Evolutionary conservation across 2,113 vertebrate species (phyloP).

Genomic region (Psittacara wagleri): DNA sequence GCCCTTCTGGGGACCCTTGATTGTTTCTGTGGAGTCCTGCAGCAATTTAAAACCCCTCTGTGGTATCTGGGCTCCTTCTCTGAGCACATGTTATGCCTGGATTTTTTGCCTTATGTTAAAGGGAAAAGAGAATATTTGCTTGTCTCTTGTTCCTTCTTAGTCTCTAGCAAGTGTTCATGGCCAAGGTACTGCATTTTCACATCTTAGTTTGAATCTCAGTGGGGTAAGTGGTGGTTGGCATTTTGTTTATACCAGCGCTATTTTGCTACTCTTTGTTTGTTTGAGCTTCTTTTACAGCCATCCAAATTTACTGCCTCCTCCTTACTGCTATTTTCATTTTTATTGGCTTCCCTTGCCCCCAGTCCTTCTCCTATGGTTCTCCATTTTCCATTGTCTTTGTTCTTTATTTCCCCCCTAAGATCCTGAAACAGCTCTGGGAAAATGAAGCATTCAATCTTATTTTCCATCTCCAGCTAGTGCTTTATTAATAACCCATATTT

Average conservation of each 20-base stretch:
- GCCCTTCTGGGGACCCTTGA: background rate
- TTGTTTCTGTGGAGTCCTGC: background rate
- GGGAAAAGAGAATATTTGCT: background rate
- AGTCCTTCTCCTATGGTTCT: background rate
- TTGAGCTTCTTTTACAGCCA: slow-evolving; percentile 7
- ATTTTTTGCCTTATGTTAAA: background rate
- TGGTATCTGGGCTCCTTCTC: background rate
- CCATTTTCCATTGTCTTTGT: slow-evolving; percentile 49
- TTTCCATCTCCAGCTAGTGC: slow-evolving; percentile 48
- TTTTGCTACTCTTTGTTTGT: background rate
- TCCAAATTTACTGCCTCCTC: slow-evolving; percentile 17
- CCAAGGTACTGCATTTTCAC: background rate
- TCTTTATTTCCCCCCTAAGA: slow-evolving; percentile 47
- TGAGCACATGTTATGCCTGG: background rate
- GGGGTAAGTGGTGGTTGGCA: background rate
- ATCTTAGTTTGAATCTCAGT: background rate
- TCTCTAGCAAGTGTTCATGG: background rate
- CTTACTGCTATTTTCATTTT: slow-evolving; percentile 37
- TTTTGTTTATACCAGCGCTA: slow-evolving; percentile 11
- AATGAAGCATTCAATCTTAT: slow-evolving; percentile 55
- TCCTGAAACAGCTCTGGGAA: slow-evolving; percentile 29
- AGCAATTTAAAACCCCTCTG: background rate
- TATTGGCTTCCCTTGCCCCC: slow-evolving; percentile 18
- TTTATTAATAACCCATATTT: slow-evolving; percentile 70
- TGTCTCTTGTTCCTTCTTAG: background rate